These are phyloP conservation scores for Perithous albicinctus DNA, from an alignment of 2,888 invertebrate genomes.

Conservation along the genomic window DNA sequence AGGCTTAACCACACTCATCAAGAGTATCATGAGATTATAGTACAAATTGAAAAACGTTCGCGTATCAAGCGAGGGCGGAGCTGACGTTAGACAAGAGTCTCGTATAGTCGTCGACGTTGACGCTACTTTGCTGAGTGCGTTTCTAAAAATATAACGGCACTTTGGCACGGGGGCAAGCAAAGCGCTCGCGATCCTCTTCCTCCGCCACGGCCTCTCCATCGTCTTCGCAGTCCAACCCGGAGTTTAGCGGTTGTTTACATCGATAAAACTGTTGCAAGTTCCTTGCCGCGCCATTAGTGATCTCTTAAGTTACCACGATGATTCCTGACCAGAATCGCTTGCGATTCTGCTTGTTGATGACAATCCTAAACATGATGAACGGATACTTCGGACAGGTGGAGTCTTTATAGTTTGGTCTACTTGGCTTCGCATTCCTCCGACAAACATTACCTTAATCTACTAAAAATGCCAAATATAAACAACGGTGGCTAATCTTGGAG, in stretches of 20 bases:
- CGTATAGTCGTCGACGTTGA: conserved; percentile 66
- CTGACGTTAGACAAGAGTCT: conserved; percentile 61
- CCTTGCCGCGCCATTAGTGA: conserved; percentile 77
- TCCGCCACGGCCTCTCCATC: conserved; percentile 49
- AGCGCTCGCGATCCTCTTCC: conserved; percentile 57
- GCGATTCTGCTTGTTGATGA: background rate
- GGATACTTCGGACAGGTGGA: background rate
- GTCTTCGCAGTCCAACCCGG: conserved; percentile 70
- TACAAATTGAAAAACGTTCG: conserved; percentile 28
- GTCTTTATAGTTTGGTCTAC: background rate
- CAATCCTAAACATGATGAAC: background rate
- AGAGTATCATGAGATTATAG: conserved; percentile 10
- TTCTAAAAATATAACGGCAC: conserved; percentile 82
- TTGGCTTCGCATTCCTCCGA: background rate
- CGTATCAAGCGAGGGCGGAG: conserved; percentile 63
- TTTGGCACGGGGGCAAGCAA: conserved; percentile 74
- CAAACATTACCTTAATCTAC: background rate
- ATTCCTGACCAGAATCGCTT: background rate
- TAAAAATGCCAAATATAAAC: background rate
- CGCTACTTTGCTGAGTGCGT: conserved; percentile 79
- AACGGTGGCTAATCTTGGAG: background rate
- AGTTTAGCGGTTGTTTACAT: conserved; percentile 81
- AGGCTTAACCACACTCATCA: background rate
- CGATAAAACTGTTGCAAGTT: conserved; percentile 79
- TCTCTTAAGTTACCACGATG: conserved; percentile 68